Evolutionary conservation across 2,113 vertebrate species (phyloP).

Genomic region (Pedionomus torquatus): DNA sequence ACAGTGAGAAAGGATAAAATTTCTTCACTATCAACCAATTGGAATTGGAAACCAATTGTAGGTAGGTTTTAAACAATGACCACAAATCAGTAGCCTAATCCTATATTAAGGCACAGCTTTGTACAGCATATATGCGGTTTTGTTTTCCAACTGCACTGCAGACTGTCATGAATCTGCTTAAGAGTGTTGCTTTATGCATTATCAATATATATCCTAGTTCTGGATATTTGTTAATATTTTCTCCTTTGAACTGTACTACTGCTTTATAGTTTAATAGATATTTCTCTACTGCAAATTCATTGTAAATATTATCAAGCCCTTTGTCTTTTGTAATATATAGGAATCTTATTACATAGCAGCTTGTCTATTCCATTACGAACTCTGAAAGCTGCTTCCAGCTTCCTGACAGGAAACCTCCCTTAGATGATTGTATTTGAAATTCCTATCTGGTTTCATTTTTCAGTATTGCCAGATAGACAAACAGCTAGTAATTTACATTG

Average conservation of each 20-base stretch:
- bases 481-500: neutral
- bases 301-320: neutral
- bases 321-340: neutral
- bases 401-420: neutral
- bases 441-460: neutral
- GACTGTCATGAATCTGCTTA: neutral
- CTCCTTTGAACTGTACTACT: neutral
- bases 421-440: neutral
- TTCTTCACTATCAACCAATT: neutral
- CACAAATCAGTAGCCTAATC: neutral
- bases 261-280: neutral
- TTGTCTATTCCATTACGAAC: neutral
- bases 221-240: neutral
- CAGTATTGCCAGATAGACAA: neutral
- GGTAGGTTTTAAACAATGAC: neutral
- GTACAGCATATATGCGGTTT: neutral
- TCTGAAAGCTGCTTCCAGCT: neutral
- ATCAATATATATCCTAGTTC: neutral
- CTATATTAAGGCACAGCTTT: neutral
- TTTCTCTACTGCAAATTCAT: neutral
- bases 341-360: neutral
- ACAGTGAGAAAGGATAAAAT: neutral
- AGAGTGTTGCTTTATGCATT: neutral
- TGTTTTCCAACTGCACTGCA: neutral
- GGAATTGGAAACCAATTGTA: neutral